phyloP scores from a whole-genome alignment of 2,113 vertebrate genomes.

The Rhinoptilus africanus region DNA sequence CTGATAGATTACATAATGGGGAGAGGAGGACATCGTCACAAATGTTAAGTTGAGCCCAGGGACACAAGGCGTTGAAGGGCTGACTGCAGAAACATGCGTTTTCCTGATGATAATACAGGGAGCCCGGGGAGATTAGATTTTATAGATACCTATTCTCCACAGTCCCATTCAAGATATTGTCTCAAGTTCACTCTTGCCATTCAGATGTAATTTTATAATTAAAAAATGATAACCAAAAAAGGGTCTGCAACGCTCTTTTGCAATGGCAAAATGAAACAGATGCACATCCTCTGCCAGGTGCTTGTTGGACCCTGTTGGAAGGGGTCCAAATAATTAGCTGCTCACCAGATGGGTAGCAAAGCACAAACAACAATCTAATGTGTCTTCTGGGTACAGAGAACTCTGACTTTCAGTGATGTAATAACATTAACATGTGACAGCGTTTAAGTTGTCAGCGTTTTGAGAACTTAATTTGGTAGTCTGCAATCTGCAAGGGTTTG shows the following conservation, averaged over 20 bases:
- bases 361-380: conserved; percentile 33
- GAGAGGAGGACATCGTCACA: background rate
- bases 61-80: background rate
- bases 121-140: background rate
- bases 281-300: conserved; percentile 34
- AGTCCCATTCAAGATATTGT: background rate
- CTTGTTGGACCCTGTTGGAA: conserved; percentile 14
- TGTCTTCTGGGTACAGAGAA: conserved; percentile 39
- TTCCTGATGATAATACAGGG: background rate
- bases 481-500: background rate
- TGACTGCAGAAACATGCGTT: background rate
- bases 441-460: conserved; percentile 16
- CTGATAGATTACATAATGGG: background rate
- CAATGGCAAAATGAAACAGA: conserved; percentile 7
- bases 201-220: background rate
- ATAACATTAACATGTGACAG: conserved; percentile 40
- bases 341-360: conserved; percentile 54
- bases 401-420: conserved; percentile 20
- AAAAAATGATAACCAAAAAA: background rate
- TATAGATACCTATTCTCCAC: background rate
- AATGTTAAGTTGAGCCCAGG: conserved; percentile 3
- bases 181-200: background rate
- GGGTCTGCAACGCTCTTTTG: background rate
- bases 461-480: conserved; percentile 23
- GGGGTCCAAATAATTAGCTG: conserved; percentile 52